Evolutionary conservation across 2,888 invertebrate genomes (phyloP).

Genomic region (Cantharis nigra): DNA sequence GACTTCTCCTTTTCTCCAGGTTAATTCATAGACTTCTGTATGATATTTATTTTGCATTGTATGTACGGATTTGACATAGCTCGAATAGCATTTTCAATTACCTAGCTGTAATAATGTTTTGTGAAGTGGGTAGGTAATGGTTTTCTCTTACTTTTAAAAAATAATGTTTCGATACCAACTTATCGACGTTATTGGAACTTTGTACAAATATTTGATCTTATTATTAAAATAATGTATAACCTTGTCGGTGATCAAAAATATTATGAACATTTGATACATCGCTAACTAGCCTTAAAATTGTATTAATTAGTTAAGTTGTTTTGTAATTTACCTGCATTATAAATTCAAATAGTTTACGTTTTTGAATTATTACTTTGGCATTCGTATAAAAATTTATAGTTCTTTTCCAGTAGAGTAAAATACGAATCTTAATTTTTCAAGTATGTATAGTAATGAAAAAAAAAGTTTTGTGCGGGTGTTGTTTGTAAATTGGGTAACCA

Average conservation of each 20-base stretch:
- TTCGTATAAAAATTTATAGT: background rate
- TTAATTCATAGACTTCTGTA: too few relatives aligned
- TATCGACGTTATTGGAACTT: background rate
- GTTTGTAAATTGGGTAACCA: conserved; percentile 22
- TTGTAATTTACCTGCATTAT: background rate
- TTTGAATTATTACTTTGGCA: background rate
- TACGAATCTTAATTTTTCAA: background rate
- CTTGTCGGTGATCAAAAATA: background rate
- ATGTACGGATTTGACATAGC: background rate
- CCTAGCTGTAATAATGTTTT: background rate
- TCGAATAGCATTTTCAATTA: conserved; percentile 14
- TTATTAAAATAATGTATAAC: background rate
- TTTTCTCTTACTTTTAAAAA: background rate
- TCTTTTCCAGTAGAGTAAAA: background rate
- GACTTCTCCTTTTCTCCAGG: too few relatives aligned
- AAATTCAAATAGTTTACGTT: background rate
- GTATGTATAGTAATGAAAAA: conserved; percentile 10
- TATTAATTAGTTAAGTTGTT: background rate
- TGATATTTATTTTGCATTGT: background rate
- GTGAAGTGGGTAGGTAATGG: background rate
- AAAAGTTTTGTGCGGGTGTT: conserved; percentile 23
- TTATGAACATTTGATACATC: background rate
- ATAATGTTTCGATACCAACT: background rate
- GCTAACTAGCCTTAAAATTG: background rate
- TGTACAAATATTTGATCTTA: background rate